Evolutionary conservation across 2,888 invertebrate species (phyloP), one percentile per base, ranked within the genome.

Genomic region (Orthosia incerta): DNA sequence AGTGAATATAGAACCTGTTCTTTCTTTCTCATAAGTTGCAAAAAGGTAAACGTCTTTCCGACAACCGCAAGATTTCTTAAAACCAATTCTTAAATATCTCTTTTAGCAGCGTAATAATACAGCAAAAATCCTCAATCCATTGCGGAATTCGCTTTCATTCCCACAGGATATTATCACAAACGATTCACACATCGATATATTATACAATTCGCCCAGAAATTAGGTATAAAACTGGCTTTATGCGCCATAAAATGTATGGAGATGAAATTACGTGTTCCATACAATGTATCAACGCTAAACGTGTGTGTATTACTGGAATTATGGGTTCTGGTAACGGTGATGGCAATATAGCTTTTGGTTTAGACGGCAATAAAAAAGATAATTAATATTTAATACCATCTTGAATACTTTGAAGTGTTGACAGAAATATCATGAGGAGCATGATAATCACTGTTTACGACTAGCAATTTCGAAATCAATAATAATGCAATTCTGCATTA

Each of bases 241-340:
- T 74, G 75, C 50, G 75, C 76, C 23, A 82, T 86, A 84, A 86
- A 86, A 79, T 61, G 73, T 71, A 82, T 74, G 74, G 68, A 82
- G 69, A 81, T 75, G 80, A 83, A 83, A 85, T 86, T 74, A 75
- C 76, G 82, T 76, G 76, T 70, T 78, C 23, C 70, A 76, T 81
- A 84, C 84, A 84, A 75, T 84, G 82, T 86, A 81, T 79, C 51
- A 71, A 63, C 48, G 78, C 50, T 57, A 62, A 75, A 73, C 63
- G 78, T 76, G 66, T 79, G 64, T 74, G 70, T 79, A 76, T 68
- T 70, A 81, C 68, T n/a, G 60, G 31, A 59, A 68, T 84, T 63
- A 80, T 62, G 56, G 23, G 60, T 61, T 73, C 68, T 66, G 53
- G 51, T 72, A 76, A 76, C 68, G 60, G 63, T 26, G 23, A 57